These are phyloP conservation scores for Drosophila pallidifrons DNA, from an alignment of 1,140 invertebrate species.

Conservation along the genomic window DNA sequence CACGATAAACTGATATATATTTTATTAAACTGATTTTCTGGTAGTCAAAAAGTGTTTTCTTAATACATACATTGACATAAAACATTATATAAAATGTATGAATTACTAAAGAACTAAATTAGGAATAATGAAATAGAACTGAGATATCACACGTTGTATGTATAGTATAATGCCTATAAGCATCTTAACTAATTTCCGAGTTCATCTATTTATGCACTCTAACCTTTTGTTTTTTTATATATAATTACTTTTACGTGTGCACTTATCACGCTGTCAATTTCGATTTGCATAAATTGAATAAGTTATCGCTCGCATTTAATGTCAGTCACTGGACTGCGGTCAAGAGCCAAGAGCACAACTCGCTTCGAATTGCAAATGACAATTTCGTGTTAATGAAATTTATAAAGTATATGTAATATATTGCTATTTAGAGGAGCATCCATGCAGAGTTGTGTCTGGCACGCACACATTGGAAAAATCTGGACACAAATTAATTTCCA, in stretches of 20 bases:
- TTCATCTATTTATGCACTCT: neutral
- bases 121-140: too few relatives aligned
- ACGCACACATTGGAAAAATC: slow-evolving; percentile 51
- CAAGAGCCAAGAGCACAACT: neutral
- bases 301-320: neutral
- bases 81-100: too few relatives aligned
- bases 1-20: too few relatives aligned
- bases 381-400: slow-evolving; percentile 61
- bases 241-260: neutral
- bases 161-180: too few relatives aligned
- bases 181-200: neutral
- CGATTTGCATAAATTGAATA: slow-evolving; percentile 14
- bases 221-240: too few relatives aligned
- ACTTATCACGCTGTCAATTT: neutral
- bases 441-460: slow-evolving; percentile 4
- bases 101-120: too few relatives aligned
- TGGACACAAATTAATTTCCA: slow-evolving; percentile 74
- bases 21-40: too few relatives aligned
- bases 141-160: too few relatives aligned
- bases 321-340: neutral
- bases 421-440: slow-evolving; percentile 23
- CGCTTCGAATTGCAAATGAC: slow-evolving; percentile 46
- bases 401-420: slow-evolving; percentile 51
- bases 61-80: too few relatives aligned
- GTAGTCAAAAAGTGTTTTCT: too few relatives aligned